Evolutionary conservation across 1,140 invertebrate genomes (phyloP), one percentile per base, ranked within the genome.

Genomic region (Druon quercuslanigerum): DNA sequence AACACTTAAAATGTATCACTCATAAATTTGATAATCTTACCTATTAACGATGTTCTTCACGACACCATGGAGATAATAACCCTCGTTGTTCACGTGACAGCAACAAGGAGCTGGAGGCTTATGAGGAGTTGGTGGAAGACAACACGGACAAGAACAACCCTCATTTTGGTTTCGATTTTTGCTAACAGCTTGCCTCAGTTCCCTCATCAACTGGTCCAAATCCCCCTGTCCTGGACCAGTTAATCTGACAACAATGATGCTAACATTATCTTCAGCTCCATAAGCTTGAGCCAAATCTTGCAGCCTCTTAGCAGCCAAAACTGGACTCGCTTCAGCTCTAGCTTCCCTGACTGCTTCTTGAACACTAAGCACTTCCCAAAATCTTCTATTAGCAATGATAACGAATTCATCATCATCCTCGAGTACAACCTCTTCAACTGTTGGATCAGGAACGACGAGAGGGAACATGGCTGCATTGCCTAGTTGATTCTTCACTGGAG

Each of bases 241-340:
- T 78, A 97, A 94, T 74, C 95, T 91, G 6, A 97, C 92, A 0
- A 97, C 94, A 19, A 96, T 93, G 17, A 97, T 92, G 76, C 95
- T 96, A 2, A 97, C 86, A 89, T 96, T 96, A 74, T 96, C 95
- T 83, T 96, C 94, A 8, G 95, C 94, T 0, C 95, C 95, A 86
- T 96, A 96, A 81, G 95, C 95, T 89, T 97, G 96, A 3, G 95
- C 95, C 50, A 96, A 90, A 89, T 97, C 96, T 87, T 96, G 95
- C 33, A 97, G 90, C 54, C 95, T 91, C 87, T 96, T 97, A 1
- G 96, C 96, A 5, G 95, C 96, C 66, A 96, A 85, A 75, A 96
- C 94, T 9, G 95, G 94, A 89, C 95, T 96, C 12, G 94, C 93
- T 87, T 96, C 94, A 14, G 94, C 93, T 82, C 94, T 93, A 2